Evolutionary conservation across 2,888 invertebrate genomes (phyloP).

Genomic region (Agriopis marginaria): DNA sequence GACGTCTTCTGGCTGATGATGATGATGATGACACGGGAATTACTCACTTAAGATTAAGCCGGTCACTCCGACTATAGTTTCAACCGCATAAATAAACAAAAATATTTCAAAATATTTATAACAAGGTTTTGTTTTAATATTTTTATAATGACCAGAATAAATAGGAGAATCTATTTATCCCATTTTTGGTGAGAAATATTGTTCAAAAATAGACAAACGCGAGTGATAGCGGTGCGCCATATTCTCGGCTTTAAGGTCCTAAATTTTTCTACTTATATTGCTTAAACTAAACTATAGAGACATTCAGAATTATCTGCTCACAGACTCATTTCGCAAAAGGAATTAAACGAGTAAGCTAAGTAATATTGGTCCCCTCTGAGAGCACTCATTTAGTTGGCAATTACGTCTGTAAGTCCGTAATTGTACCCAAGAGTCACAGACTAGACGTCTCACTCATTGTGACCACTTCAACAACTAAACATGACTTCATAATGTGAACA

Average conservation of each 20-base stretch:
- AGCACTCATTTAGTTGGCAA: slow-evolving; percentile 16
- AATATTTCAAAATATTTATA: too few relatives aligned
- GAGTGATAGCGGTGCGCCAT: too few relatives aligned
- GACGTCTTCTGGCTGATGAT: too few relatives aligned
- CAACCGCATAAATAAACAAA: too few relatives aligned
- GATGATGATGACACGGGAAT: too few relatives aligned
- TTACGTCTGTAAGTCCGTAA: slow-evolving; percentile 25
- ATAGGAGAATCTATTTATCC: too few relatives aligned
- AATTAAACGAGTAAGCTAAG: neutral
- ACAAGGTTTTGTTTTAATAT: too few relatives aligned
- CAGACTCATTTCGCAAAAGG: neutral
- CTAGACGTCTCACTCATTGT: slow-evolving; percentile 30
- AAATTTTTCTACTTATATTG: neutral
- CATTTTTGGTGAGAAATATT: too few relatives aligned
- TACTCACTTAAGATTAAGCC: too few relatives aligned
- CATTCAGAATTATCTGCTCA: neutral
- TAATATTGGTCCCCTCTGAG: slow-evolving; percentile 1
- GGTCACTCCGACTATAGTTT: too few relatives aligned
- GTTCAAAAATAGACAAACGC: too few relatives aligned
- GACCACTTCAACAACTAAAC: slow-evolving; percentile 19
- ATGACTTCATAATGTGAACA: neutral
- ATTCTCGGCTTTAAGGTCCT: neutral
- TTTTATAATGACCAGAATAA: too few relatives aligned
- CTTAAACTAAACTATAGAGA: neutral
- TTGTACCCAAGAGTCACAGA: slow-evolving; percentile 1